Evolutionary conservation across 92 coral and sea anemone species (phyloP).

Genomic region (Heliopora coerulea): DNA sequence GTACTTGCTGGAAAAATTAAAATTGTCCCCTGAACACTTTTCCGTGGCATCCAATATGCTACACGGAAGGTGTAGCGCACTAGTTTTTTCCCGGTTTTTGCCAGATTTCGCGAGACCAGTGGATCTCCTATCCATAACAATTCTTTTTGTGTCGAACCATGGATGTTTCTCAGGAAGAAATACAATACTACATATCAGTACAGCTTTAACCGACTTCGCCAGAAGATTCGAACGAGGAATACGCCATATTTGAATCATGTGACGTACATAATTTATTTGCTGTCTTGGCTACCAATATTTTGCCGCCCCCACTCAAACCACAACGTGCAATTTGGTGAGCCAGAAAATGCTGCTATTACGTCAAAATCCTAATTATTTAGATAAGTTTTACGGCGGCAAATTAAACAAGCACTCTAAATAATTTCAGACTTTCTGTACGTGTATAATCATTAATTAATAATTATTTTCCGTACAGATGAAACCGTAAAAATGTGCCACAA

Average conservation of each 20-base stretch:
- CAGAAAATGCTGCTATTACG: too few relatives aligned
- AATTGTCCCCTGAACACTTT: neutral
- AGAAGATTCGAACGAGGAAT: neutral
- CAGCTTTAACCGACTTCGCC: neutral
- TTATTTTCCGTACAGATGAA: too few relatives aligned
- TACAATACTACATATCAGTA: neutral
- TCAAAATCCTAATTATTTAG: too few relatives aligned
- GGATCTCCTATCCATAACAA: slow-evolving; percentile 3
- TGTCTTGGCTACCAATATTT: slow-evolving; percentile 33
- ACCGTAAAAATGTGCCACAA: too few relatives aligned
- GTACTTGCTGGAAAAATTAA: neutral
- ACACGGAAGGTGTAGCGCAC: neutral
- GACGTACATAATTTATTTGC: slow-evolving; percentile 25
- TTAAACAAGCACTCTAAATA: too few relatives aligned
- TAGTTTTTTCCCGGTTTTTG: neutral
- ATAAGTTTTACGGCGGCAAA: too few relatives aligned
- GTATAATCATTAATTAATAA: too few relatives aligned
- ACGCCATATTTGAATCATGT: slow-evolving; percentile 20
- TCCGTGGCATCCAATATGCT: too few relatives aligned
- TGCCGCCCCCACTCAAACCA: too few relatives aligned
- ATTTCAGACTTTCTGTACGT: too few relatives aligned
- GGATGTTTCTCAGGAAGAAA: neutral
- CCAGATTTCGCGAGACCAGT: too few relatives aligned
- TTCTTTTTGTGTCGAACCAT: neutral
- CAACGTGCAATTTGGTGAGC: too few relatives aligned